phyloP scores from a whole-genome alignment of 2,113 vertebrate genomes.

The Aleadryas rufinucha region DNA sequence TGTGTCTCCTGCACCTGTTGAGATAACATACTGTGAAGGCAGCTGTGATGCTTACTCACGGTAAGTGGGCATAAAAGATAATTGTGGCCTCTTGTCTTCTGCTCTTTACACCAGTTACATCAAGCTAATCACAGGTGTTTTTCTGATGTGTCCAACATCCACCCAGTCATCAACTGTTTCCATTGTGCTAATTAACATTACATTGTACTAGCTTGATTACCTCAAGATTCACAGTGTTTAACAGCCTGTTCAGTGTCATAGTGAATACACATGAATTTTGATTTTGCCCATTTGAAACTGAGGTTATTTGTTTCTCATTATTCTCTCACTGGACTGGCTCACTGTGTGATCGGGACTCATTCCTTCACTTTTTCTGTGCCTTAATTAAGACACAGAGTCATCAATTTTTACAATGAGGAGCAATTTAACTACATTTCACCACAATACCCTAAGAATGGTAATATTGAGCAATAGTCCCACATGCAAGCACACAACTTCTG shows the following conservation, averaged over 20 bases:
- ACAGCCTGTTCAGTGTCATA: not conserved
- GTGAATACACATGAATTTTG: not conserved
- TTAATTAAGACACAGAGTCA: not conserved
- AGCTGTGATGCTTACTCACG: constrained; percentile 62
- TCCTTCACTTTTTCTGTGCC: not conserved
- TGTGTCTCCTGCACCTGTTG: constrained; percentile 46
- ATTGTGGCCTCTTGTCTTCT: not conserved
- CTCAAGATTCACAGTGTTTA: not conserved
- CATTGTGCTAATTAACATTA: not conserved
- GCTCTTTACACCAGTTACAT: not conserved
- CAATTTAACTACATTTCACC: not conserved
- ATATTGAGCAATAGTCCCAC: not conserved
- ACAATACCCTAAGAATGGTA: not conserved
- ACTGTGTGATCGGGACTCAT: not conserved
- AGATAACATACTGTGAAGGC: constrained; percentile 68
- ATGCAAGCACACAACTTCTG: not conserved
- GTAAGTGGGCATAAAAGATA: constrained; percentile 37
- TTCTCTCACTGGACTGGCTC: not conserved
- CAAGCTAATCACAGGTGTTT: not conserved
- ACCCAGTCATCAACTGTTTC: not conserved
- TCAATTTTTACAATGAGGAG: not conserved
- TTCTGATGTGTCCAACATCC: not conserved
- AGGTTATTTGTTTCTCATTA: not conserved
- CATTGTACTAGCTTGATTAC: not conserved
- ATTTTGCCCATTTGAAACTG: not conserved